These are phyloP conservation scores for Kryphioiulus occultus DNA, from an alignment of 2,888 invertebrate species.

Conservation along the genomic window DNA sequence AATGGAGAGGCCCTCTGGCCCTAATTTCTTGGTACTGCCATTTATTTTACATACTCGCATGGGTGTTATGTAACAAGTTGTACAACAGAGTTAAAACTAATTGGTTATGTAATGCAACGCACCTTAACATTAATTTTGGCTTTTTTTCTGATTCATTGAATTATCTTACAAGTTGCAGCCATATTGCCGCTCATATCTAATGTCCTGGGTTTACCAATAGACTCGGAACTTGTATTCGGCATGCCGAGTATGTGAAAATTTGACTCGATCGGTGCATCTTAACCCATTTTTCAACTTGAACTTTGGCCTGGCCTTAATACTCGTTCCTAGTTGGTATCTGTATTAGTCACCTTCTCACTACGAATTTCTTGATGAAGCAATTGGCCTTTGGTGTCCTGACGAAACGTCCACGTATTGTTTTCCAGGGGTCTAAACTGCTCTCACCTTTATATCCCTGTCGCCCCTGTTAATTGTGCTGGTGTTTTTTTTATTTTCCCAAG, in stretches of 20 bases:
- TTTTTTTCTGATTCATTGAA: too few species aligned
- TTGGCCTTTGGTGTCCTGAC: conserved; percentile 20
- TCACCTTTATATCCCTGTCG: background rate
- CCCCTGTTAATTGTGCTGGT: background rate
- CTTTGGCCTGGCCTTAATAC: conserved; percentile 8
- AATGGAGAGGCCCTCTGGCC: too few species aligned
- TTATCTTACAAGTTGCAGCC: too few species aligned
- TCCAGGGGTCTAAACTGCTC: background rate
- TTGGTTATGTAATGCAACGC: too few species aligned
- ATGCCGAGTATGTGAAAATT: background rate
- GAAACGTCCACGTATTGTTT: background rate
- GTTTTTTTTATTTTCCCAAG: background rate
- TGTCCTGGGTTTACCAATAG: too few species aligned
- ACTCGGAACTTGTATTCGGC: background rate
- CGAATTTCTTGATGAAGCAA: background rate
- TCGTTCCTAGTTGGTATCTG: background rate
- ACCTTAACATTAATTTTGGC: too few species aligned
- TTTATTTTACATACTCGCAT: too few species aligned
- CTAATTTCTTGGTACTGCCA: too few species aligned
- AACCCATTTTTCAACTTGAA: conserved; percentile 17
- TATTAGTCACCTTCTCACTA: background rate
- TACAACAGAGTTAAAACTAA: too few species aligned
- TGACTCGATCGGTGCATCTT: background rate
- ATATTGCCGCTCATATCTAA: too few species aligned
- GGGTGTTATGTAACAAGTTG: too few species aligned